Conservation (phyloP, 2,113 vertebrate genomes). For the Neolamprologus ventralis region DNA sequence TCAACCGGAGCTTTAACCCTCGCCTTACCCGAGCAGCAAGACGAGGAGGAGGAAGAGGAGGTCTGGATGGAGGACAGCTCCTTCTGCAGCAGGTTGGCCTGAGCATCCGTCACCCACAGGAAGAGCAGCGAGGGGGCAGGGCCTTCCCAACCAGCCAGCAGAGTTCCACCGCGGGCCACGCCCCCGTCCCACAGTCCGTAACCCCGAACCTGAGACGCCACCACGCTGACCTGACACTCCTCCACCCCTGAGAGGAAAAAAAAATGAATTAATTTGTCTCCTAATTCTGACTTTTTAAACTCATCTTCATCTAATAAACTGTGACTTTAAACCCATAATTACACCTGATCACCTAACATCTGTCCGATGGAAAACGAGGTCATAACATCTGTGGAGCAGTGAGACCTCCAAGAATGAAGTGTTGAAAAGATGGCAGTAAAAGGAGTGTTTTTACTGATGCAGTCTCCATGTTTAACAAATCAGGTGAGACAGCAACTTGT, state of each 20-base stretch:
- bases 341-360: not conserved
- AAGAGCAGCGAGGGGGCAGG: constrained; percentile 67
- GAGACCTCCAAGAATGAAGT: not conserved
- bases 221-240: constrained; percentile 31
- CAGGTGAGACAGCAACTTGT: not conserved
- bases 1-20: not conserved
- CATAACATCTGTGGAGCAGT: not conserved
- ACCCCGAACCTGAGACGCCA: constrained; percentile 58
- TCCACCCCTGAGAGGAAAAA: not conserved
- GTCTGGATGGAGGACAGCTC: constrained; percentile 47
- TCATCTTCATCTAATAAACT: not conserved
- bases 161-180: constrained; percentile 25
- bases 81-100: constrained; percentile 56
- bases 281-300: not conserved
- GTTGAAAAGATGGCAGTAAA: not conserved
- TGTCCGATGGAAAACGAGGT: not conserved
- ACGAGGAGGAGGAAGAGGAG: not conserved
- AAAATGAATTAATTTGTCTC: not conserved
- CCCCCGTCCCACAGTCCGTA: constrained; percentile 66
- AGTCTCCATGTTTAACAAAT: not conserved
- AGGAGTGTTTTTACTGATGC: not conserved
- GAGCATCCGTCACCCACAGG: constrained; percentile 62
- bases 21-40: not conserved
- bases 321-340: not conserved
- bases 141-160: constrained; percentile 12